A percentile compares a stretch with the other conserved stretches of the same genome.
Evolutionary conservation across 2,888 invertebrate genomes (phyloP).

Genomic region (Trachelus stipa): DNA sequence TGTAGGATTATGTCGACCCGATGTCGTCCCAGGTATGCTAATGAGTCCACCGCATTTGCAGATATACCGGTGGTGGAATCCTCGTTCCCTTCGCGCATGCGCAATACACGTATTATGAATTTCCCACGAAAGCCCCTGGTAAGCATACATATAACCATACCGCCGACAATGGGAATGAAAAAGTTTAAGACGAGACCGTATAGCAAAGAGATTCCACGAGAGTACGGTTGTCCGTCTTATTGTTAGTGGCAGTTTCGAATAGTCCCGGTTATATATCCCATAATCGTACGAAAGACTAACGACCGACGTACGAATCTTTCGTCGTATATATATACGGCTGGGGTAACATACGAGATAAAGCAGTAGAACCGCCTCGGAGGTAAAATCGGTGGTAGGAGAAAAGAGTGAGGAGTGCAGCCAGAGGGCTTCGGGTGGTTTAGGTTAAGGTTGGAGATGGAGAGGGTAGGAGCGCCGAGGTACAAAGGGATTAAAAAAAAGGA

Average conservation of each 20-base stretch:
- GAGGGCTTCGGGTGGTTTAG: background rate
- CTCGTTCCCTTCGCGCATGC: background rate
- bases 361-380: constrained; percentile 33
- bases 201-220: background rate
- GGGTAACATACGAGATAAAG: constrained; percentile 35
- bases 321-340: background rate
- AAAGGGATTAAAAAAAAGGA: constrained; percentile 24
- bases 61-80: constrained; percentile 14
- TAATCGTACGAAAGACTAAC: constrained; percentile 33
- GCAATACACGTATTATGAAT: background rate
- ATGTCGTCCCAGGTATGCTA: constrained; percentile 47
- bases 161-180: background rate
- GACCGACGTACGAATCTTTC: constrained; percentile 28
- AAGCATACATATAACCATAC: background rate
- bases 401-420: constrained; percentile 2
- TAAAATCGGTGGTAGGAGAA: constrained; percentile 18
- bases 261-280: background rate
- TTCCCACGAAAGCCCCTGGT: background rate
- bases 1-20: constrained; percentile 41
- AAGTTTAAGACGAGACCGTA: background rate
- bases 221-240: background rate
- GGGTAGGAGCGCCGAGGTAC: constrained; percentile 17
- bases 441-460: background rate
- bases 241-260: background rate
- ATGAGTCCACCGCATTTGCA: constrained; percentile 31